Base-by-base conservation (phyloP, 2,113 vertebrate species). In the Pycnonotus jocosus region DNA sequence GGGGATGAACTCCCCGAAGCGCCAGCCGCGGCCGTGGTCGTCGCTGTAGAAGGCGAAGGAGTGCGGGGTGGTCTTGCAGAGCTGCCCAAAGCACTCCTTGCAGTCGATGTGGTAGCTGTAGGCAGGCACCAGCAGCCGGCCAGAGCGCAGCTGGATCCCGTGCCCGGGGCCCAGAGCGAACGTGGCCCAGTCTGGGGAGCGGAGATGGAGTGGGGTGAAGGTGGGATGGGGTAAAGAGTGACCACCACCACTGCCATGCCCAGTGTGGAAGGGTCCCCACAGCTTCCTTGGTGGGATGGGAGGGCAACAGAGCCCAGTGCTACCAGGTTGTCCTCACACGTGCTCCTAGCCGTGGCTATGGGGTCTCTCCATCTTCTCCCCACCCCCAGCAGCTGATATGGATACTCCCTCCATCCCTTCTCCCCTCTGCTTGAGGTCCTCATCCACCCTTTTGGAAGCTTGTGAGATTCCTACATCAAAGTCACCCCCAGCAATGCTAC, bases 91-190 rank as follows among this genome's bases (percentile, higher is more conserved):
- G 93, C 99, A 99, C 89, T 99, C 96, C 40, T 96, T 98, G 88
- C 98, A 98, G 90, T 99, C 98, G 5, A 99, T 99, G 45, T 97
- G 98, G 97, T 99, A 99, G 16, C 98, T 96, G 27, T 99, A 99
- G 60, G 99, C 99, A 0, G 99, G 99, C 70, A 99, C 96, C 83
- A 99, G 97, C 57, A 99, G 97, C 14, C 99, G 98, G 0, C 99
- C 99, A 0, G 98, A 99, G 48, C 97, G 98, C 87, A 99, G 97
- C 97, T 99, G 99, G 83, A 99, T 98, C 3, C 99, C 99, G 0
- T 99, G 99, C 14, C 99, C 99, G 0, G 99, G 99, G 28, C 99
- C 99, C 11, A 99, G 97, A 0, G 98, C 99, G 0, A 99, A 99
- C 0, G 99, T 99, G 3, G 99, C 99, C 99, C 99, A 99, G 33